These are phyloP conservation scores for Mimachlamys varia DNA, from an alignment of 2,888 invertebrate genomes.

Conservation along the genomic window DNA sequence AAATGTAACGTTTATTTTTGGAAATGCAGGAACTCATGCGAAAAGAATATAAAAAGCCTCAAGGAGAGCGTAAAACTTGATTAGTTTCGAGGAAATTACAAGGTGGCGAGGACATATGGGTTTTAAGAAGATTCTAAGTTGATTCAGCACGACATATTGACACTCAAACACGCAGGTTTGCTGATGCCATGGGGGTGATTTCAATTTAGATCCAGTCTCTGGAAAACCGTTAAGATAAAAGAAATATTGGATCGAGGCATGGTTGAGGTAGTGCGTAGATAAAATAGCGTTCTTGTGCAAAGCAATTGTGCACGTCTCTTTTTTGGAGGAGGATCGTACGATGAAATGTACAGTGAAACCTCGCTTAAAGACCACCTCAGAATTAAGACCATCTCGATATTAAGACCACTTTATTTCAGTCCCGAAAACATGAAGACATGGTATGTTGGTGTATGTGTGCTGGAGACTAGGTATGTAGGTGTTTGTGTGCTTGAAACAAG, in stretches of 20 bases:
- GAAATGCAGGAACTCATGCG: conserved; percentile 28
- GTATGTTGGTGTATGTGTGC: too few species aligned
- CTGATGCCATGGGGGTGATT: neutral
- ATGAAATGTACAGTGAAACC: too few species aligned
- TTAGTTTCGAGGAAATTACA: neutral
- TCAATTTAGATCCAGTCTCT: neutral
- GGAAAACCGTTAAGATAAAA: neutral
- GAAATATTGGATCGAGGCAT: neutral
- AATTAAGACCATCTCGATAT: too few species aligned
- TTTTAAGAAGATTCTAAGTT: conserved; percentile 3
- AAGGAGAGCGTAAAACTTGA: neutral
- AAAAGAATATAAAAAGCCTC: neutral
- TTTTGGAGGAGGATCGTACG: too few species aligned
- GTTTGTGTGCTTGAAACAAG: too few species aligned
- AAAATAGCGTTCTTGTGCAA: too few species aligned
- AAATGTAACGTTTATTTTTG: neutral
- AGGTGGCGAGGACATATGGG: neutral
- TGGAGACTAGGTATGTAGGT: too few species aligned
- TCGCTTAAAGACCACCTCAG: too few species aligned
- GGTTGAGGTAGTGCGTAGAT: neutral
- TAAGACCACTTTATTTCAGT: too few species aligned
- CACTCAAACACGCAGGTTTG: neutral
- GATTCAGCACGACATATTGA: conserved; percentile 9
- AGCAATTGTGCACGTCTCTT: too few species aligned
- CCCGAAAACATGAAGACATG: too few species aligned